Evolutionary conservation across 92 coral and sea anemone species (phyloP).

Genomic region (Porites lobata): DNA sequence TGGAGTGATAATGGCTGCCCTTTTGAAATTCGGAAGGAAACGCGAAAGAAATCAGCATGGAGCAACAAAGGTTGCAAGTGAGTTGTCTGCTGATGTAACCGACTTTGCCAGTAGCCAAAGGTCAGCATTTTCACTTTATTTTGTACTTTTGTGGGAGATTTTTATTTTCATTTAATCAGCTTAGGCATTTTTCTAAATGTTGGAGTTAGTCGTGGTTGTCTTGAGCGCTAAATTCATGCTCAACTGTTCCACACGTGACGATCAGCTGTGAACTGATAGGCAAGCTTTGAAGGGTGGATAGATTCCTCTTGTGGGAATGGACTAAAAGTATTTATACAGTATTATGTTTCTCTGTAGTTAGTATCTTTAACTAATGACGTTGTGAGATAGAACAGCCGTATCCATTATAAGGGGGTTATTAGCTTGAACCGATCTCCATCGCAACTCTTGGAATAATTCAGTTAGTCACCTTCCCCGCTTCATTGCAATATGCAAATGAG

Average conservation of each 20-base stretch:
- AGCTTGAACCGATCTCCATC: not conserved
- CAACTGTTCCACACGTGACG: conserved; percentile 3
- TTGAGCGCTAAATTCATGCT: not conserved
- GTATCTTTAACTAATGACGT: too few species aligned
- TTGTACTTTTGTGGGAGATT: not conserved
- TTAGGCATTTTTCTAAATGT: not conserved
- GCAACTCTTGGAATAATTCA: not conserved
- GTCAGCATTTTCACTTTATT: not conserved
- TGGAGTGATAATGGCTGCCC: conserved; percentile 3
- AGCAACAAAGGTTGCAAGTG: not conserved
- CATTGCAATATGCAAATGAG: conserved; percentile 35
- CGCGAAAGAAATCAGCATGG: conserved; percentile 8
- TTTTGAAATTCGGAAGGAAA: conserved; percentile 9
- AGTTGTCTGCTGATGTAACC: not conserved
- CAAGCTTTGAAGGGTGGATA: not conserved
- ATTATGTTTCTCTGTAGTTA: not conserved
- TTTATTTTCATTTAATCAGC: not conserved
- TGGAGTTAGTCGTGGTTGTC: not conserved
- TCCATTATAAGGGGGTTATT: not conserved
- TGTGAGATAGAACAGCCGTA: too few species aligned
- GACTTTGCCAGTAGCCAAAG: not conserved
- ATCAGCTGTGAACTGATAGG: not conserved
- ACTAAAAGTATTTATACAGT: not conserved
- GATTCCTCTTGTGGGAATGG: not conserved
- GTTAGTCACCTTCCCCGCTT: not conserved